Percentiles rank a stretch among this genome's conserved stretches.
phyloP scores from a whole-genome alignment of 2,113 vertebrate genomes.

The Sylvia atricapilla region DNA sequence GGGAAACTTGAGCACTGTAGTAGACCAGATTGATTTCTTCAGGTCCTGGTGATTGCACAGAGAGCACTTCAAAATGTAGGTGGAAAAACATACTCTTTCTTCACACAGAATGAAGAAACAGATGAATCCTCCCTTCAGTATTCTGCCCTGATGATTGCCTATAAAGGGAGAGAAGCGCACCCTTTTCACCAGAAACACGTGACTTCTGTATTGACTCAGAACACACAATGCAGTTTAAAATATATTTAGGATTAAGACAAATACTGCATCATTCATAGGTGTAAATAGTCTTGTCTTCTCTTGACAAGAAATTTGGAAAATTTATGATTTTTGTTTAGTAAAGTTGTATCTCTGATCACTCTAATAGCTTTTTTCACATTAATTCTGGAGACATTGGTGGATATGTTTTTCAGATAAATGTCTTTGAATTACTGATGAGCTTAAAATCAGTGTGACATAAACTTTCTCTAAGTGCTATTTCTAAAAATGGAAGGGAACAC shows the following conservation, averaged over 20 bases:
- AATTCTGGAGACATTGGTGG: neutral
- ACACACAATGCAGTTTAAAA: accelerated
- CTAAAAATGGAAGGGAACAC: neutral
- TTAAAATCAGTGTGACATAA: neutral
- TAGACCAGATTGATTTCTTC: neutral
- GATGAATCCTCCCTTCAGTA: neutral
- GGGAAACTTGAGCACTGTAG: neutral
- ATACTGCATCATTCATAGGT: neutral
- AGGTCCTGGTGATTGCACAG: neutral
- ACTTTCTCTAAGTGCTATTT: neutral
- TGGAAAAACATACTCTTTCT: neutral
- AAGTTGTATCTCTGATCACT: neutral
- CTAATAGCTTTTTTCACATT: neutral
- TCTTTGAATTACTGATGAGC: neutral
- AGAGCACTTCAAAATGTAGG: neutral
- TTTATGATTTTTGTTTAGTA: neutral
- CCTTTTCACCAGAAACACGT: neutral
- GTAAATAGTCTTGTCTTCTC: neutral
- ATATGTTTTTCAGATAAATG: neutral
- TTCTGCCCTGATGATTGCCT: neutral
- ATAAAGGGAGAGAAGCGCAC: neutral
- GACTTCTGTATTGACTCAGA: neutral
- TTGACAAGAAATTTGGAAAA: neutral
- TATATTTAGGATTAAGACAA: neutral
- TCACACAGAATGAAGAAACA: neutral